Base-by-base conservation (phyloP, 2,888 invertebrate genomes). In the Bombylius discolor region DNA sequence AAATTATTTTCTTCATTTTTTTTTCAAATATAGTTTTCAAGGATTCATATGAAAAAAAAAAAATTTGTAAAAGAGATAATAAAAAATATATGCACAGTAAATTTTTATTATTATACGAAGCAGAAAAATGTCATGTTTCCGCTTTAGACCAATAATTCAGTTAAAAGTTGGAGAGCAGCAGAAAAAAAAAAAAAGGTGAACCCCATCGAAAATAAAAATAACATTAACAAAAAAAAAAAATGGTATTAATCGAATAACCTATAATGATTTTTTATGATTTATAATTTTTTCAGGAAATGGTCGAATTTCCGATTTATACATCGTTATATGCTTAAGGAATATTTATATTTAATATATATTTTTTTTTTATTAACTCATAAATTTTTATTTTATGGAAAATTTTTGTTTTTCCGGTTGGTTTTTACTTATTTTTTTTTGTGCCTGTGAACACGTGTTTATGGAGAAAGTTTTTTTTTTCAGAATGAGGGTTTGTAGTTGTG, bases 291-390 rank as follows among this genome's bases (percentile, higher is more conserved):
- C 39, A 42, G 39, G 39, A 42, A 42, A 42, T 42, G 39, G 39
- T 42, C 39, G 39, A 42, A 42, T 42, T 42, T 42, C 39, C 39
- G 39, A 42, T 11, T 6, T 11, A 8, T 36, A 7, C 34, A 36
- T 5, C 8, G 8, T 11, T 8, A 42, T 42, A 42, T 11, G 39
- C 11, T 42, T 11, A 42, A 11, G 8, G 11, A 36, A 36, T 36
- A 8, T 36, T 1, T 36, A 8, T 4, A 8, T 36, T 36, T 8
- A 6, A 5, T 36, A 36, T 36, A 6, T 36, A n/a, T 3, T 36
- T 36, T 42, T 42, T 42, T 53, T 59, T 57, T 53, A 59, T 59
- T 57, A 55, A 53, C 53, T 55, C 57, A 57, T 55, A 57, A 59
- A 57, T 59, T 55, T 55, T 58, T 52, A 58, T 58, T 49, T 46